Conservation (phyloP, 2,888 invertebrate species). For the Malthinus flaveolus region DNA sequence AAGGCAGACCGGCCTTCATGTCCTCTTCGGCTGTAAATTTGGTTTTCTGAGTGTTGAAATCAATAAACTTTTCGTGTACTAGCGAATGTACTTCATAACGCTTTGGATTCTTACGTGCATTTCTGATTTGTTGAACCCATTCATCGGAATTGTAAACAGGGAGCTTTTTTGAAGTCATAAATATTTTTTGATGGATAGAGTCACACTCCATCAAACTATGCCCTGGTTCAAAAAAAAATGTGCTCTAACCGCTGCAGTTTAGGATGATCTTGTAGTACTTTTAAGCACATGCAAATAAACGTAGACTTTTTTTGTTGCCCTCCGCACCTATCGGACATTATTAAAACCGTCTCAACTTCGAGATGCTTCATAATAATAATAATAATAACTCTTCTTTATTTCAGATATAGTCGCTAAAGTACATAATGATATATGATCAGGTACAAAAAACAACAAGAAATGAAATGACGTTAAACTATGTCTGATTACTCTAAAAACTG, state of each 20-base stretch:
- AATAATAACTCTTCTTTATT: too few relatives aligned
- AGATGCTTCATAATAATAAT: slow-evolving; percentile 1
- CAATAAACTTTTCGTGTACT: neutral
- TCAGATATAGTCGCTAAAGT: too few relatives aligned
- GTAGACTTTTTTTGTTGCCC: slow-evolving; percentile 7
- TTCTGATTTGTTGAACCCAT: slow-evolving; percentile 1
- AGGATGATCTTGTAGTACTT: neutral
- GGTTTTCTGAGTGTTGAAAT: neutral
- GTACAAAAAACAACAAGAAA: too few relatives aligned
- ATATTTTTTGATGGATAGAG: neutral
- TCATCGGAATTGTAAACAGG: neutral
- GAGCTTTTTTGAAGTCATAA: neutral
- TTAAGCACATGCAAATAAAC: slow-evolving; percentile 2
- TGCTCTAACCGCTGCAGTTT: neutral
- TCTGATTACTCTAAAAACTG: too few relatives aligned
- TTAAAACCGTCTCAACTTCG: neutral
- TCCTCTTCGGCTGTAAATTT: neutral
- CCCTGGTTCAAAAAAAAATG: too few relatives aligned
- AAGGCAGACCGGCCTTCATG: too few relatives aligned
- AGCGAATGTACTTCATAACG: neutral
- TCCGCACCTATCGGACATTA: slow-evolving; percentile 3
- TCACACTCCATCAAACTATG: neutral
- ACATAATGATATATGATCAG: too few relatives aligned
- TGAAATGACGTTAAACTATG: too few relatives aligned
- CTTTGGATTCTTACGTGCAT: neutral